Percentiles rank a stretch among this genome's conserved stretches.
Evolutionary conservation across 2,797 vertebrate genomes (phyloP).

Genomic region (Gadopsis bispinosus): DNA sequence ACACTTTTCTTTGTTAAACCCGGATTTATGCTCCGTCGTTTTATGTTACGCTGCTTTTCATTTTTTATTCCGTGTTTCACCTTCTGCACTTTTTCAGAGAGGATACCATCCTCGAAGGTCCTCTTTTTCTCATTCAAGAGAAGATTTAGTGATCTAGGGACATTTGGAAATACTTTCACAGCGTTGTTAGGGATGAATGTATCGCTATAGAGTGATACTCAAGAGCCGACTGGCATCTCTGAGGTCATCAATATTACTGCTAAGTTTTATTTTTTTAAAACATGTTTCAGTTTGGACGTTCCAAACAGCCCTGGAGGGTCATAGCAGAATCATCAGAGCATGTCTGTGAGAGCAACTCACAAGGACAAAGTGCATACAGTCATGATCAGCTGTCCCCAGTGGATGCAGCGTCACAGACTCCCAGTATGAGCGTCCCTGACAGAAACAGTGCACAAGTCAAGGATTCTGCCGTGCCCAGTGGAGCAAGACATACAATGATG

Average conservation of each 20-base stretch:
- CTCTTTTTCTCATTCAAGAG: slow-evolving; percentile 16
- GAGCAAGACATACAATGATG: slow-evolving; percentile 44
- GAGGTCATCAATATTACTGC: slow-evolving; percentile 29
- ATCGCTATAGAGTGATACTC: slow-evolving; percentile 17
- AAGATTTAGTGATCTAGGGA: background rate
- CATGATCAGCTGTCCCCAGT: slow-evolving; percentile 45
- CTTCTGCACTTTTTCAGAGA: background rate
- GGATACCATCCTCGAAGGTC: background rate
- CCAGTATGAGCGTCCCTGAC: slow-evolving; percentile 27
- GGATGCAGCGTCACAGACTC: slow-evolving; percentile 38
- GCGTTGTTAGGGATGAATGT: background rate
- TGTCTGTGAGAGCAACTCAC: slow-evolving; percentile 40
- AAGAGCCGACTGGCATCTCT: slow-evolving; percentile 17
- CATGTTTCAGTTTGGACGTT: slow-evolving; percentile 15
- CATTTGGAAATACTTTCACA: slow-evolving; percentile 10
- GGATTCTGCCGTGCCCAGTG: slow-evolving; percentile 34
- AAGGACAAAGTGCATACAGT: slow-evolving; percentile 41
- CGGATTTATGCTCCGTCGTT: background rate
- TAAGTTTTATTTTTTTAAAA: background rate
- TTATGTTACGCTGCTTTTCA: background rate
- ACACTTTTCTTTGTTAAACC: background rate
- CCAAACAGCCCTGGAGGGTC: slow-evolving; percentile 29
- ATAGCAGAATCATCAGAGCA: slow-evolving; percentile 32
- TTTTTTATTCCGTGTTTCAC: slow-evolving; percentile 7
- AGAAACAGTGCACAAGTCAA: slow-evolving; percentile 52